Evolutionary conservation across 2,888 invertebrate genomes (phyloP).

Genomic region (Trichogramma evanescens): DNA sequence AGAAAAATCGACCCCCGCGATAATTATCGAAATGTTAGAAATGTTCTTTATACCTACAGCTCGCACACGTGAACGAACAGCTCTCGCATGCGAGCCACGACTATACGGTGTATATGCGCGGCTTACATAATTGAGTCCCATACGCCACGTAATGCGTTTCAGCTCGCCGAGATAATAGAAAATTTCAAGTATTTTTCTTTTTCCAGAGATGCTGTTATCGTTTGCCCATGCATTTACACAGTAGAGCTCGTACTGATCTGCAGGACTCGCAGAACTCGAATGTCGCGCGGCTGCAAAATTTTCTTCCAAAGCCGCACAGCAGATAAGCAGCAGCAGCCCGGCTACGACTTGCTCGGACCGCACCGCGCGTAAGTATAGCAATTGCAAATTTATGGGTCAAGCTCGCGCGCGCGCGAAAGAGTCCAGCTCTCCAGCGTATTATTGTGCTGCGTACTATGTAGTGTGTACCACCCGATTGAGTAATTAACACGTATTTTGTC

Average conservation of each 20-base stretch:
- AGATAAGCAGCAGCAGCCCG: too few species aligned
- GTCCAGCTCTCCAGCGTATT: too few species aligned
- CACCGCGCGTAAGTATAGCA: too few species aligned
- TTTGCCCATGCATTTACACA: background rate
- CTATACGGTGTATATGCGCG: background rate
- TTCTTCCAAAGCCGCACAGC: background rate
- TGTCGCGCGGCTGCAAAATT: conserved; percentile 7
- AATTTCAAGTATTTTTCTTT: conserved; percentile 1
- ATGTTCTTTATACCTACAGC: too few species aligned
- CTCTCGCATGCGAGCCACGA: background rate
- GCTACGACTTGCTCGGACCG: too few species aligned
- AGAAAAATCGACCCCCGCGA: background rate
- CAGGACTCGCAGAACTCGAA: conserved; percentile 7
- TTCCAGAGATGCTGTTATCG: background rate
- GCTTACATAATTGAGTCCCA: conserved; percentile 15
- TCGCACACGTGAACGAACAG: background rate
- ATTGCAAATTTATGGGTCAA: too few species aligned
- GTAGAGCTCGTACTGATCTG: background rate
- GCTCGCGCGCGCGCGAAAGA: too few species aligned
- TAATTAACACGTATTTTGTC: too few species aligned
- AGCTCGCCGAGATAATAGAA: background rate
- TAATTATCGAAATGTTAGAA: conserved; percentile 15
- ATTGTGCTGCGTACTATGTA: too few species aligned
- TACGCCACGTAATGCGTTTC: conserved; percentile 8
- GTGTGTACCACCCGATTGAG: too few species aligned